Evolutionary conservation across 2,888 invertebrate genomes (phyloP), one percentile per base, ranked within the genome.

Genomic region (Pomacea canaliculata): DNA sequence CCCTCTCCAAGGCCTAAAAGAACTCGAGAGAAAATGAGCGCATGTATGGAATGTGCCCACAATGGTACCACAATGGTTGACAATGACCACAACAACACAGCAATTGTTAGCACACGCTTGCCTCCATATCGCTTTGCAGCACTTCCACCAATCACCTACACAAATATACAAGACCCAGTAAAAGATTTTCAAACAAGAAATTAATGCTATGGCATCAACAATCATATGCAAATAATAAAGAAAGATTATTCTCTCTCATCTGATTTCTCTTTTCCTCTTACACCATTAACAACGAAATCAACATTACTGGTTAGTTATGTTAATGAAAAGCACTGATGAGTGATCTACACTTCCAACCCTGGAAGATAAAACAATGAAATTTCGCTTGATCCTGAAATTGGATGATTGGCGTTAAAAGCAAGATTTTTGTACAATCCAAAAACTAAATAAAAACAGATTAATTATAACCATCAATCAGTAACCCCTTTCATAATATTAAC

Each of bases 1-100:
- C 95, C 95, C 92, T 95, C 95, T 18, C 94, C 95, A 73, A 95
- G 92, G 16, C 95, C 95, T 48, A 95, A 91, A 59, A 94, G 84
- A 27, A 94, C 93, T 84, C 95, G 90, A 79, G 94, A 93, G 71
- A 93, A 89, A 51, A 95, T 92, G n/a, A 95, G 91, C 46, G 93
- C 92, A 77, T 93, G 92, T 23, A 94, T 91, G 70, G 93, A 93
- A 72, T 89, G 87, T n/a, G 94, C 94, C 83, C 94, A 90, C 70
- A 94, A 89, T 2, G 95, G 95, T 5, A 94, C 94, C 59, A 94
- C 88, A 77, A 94, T 92, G 10, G 94, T 95, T 13, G 94, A 94
- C 73, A 94, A 91, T 13, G 95, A 95, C 95, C 95, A 95, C 66
- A 95, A 89, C 73, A 94, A 90, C 27, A 95, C 95, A 73, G 95